Percentiles rank a stretch among this genome's conserved stretches.
Conservation (phyloP, 2,888 invertebrate species). For the Tachystola acroxantha region DNA sequence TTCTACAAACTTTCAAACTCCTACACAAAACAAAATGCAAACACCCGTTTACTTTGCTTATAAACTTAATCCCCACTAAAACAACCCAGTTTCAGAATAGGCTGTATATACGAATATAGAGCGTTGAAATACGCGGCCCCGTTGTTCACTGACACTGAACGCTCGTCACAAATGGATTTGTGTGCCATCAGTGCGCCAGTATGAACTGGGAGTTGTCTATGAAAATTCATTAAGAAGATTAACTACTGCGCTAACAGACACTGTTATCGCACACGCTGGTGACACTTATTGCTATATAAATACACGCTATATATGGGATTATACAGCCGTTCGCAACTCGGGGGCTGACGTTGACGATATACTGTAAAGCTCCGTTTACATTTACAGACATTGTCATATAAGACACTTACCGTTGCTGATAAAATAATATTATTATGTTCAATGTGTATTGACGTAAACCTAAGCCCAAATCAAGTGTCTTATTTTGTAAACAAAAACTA, state of each 20-base stretch:
- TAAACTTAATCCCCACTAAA: no score
- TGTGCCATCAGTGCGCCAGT: constrained; percentile 15
- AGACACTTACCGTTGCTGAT: no score
- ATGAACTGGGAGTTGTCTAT: constrained; percentile 29
- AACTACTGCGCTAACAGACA: constrained; percentile 31
- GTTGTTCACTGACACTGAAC: constrained; percentile 35
- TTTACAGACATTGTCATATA: no score
- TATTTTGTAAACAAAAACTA: no score
- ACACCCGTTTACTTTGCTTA: no score
- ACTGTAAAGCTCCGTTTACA: no score
- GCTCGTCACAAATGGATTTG: constrained; percentile 26
- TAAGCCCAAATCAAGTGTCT: no score
- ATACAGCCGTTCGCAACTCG: not conserved
- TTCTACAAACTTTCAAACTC: no score
- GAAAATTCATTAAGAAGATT: constrained; percentile 57
- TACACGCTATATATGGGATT: constrained; percentile 8
- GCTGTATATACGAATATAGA: constrained; percentile 4
- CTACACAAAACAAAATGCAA: no score
- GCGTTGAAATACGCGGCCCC: constrained; percentile 25
- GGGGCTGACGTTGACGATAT: no score
- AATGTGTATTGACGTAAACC: no score
- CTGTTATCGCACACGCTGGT: constrained; percentile 21
- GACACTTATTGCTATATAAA: constrained; percentile 25
- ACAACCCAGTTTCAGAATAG: not conserved
- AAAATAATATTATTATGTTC: no score